These are phyloP conservation scores for Zaprionus lineosus DNA, from an alignment of 2,888 invertebrate species.

Conservation along the genomic window DNA sequence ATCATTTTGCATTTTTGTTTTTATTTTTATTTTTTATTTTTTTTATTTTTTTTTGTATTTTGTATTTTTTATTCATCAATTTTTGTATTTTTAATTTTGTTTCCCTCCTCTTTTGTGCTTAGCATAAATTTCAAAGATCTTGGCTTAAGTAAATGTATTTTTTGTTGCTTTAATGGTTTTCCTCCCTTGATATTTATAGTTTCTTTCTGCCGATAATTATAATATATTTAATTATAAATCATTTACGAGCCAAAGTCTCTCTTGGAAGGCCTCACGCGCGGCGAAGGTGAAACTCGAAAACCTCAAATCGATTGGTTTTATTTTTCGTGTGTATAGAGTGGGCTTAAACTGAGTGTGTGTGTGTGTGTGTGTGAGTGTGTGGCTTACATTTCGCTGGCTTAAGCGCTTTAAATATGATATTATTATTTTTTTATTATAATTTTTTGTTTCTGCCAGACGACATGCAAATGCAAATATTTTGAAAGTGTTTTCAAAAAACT, in stretches of 20 bases:
- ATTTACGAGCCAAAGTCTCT: constrained; percentile 51
- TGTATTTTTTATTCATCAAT: too few species aligned
- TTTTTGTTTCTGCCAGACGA: constrained; percentile 25
- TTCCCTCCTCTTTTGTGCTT: too few species aligned
- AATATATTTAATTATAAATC: constrained; percentile 77
- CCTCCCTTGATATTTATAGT: constrained; percentile 10
- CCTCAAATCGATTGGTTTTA: constrained; percentile 48
- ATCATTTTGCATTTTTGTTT: constrained; percentile 31
- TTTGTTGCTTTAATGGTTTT: constrained; percentile 8
- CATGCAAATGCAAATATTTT: constrained; percentile 64
- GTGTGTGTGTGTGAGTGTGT: constrained; percentile 10
- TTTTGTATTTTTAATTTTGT: too few species aligned
- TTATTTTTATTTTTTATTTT: not conserved
- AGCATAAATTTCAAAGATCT: constrained; percentile 49
- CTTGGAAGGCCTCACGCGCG: constrained; percentile 67
- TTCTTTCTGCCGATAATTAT: constrained; percentile 55
- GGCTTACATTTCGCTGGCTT: constrained; percentile 70
- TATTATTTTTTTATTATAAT: constrained; percentile 66
- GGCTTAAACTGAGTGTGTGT: constrained; percentile 10
- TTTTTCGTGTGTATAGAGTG: constrained; percentile 9
- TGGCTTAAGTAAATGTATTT: not conserved
- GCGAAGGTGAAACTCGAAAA: constrained; percentile 68
- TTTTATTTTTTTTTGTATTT: constrained; percentile 21
- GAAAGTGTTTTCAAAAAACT: constrained; percentile 57
- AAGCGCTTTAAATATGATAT: constrained; percentile 64